These are phyloP conservation scores for Hyperoplus lanceolatus DNA, from an alignment of 2,797 vertebrate species.

Conservation along the genomic window DNA sequence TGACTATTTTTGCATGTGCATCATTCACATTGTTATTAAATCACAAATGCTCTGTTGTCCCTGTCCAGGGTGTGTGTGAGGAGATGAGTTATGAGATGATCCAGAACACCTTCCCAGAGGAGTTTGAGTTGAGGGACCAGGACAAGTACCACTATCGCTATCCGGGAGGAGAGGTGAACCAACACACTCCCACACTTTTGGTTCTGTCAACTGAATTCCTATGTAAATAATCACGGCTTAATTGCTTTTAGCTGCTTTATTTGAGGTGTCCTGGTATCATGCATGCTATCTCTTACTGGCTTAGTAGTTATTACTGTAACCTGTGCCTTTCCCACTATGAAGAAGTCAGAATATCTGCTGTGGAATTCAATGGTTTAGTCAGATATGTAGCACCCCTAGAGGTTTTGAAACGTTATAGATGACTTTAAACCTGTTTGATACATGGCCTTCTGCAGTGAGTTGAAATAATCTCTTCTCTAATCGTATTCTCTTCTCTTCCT, in stretches of 20 bases:
- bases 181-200: background rate
- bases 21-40: background rate
- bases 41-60: background rate
- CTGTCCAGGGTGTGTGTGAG: constrained; percentile 94
- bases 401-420: background rate
- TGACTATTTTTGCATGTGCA: background rate
- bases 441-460: background rate
- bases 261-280: background rate
- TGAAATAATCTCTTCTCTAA: background rate
- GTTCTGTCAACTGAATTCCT: background rate
- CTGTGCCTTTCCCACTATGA: background rate
- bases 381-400: background rate
- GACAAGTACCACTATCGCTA: constrained; percentile 99
- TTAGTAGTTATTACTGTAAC: background rate
- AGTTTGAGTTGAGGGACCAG: constrained; percentile 96
- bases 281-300: background rate
- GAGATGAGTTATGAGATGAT: constrained; percentile 98
- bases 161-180: constrained; percentile 95
- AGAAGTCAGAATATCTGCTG: background rate
- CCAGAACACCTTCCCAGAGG: constrained; percentile 91
- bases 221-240: background rate
- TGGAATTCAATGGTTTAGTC: background rate
- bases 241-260: background rate
- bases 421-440: background rate
- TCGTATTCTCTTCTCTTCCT: constrained; percentile 15